Evolutionary conservation across 2,888 invertebrate genomes (phyloP), one percentile per base, ranked within the genome.

Genomic region (Tenthredo amoena): DNA sequence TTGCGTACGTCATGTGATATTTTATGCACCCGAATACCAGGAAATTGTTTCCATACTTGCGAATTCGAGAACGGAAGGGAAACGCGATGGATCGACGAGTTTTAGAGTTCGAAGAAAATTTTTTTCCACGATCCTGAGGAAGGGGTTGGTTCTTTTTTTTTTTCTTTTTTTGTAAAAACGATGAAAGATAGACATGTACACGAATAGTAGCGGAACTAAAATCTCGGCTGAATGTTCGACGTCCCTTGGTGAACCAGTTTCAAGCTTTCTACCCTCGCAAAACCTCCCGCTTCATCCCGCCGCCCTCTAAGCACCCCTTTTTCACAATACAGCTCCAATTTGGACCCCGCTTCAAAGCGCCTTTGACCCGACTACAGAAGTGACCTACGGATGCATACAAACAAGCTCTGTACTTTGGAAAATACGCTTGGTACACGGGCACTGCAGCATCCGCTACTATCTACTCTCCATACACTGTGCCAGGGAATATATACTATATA

Each of bases 271-370:
- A 74, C 43, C 40, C 43, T 21, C 21, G 5, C 74, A 21, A 40
- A 43, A 15, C 21, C 40, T n/a, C 15, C 37, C n/a, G 9, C 21
- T 68, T 34, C 62, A 62, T 76, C 50, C 62, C 15, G n/a, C 62
- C n/a, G 18, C 50, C 21, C 50, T 21, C 31, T 62, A n/a, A 62
- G 26, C 83, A 62, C 58, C 21, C 58, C 37, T 58, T 83, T 83
- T 83, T 68, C 68, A 68, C 83, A 68, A 83, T 68, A 83, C 50
- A 62, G 83, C 83, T 68, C 83, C 83, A 83, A 83, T 83, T 83
- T 83, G 83, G 47, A 34, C 31, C 68, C 47, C 21, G 71, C 40
- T 68, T 40, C 83, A 83, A 83, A 83, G 83, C 83, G 21, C 43
- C 83, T 83, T 83, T 83, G 83, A 83, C 37, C 81, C 50, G 50